phyloP scores from a whole-genome alignment of 2,888 invertebrate genomes.

The Erebia epiphron region DNA sequence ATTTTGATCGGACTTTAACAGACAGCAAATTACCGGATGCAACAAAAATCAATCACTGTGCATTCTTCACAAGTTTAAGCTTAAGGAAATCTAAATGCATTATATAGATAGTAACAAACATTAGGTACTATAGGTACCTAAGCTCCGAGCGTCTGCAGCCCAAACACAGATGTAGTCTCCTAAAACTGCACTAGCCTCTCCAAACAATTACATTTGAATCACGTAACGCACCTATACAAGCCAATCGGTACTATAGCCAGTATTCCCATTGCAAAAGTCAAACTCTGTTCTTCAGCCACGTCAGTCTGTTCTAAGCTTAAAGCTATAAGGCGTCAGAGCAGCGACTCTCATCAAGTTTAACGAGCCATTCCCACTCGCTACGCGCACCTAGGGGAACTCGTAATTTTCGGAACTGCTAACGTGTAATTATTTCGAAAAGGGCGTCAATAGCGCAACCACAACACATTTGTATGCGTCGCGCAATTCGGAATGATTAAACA shows the following conservation, averaged over 20 bases:
- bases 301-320: slow-evolving; percentile 23
- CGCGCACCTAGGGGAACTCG: slow-evolving; percentile 60
- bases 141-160: too few species aligned
- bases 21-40: too few species aligned
- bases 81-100: too few species aligned
- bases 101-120: too few species aligned
- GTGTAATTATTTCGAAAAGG: slow-evolving; percentile 77
- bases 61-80: too few species aligned
- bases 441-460: slow-evolving; percentile 74
- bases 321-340: slow-evolving; percentile 49
- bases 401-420: slow-evolving; percentile 78
- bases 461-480: slow-evolving; percentile 62
- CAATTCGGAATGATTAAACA: slow-evolving; percentile 33
- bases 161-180: neutral
- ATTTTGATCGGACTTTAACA: neutral
- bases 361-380: slow-evolving; percentile 71
- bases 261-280: too few species aligned
- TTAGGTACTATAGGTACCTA: too few species aligned
- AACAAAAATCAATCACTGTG: too few species aligned
- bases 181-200: neutral
- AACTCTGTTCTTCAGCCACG: neutral
- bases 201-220: neutral
- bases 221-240: neutral
- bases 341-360: slow-evolving; percentile 77
- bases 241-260: neutral